phyloP scores from a whole-genome alignment of 2,888 invertebrate genomes.

The Nematopogon swammerdamellus region DNA sequence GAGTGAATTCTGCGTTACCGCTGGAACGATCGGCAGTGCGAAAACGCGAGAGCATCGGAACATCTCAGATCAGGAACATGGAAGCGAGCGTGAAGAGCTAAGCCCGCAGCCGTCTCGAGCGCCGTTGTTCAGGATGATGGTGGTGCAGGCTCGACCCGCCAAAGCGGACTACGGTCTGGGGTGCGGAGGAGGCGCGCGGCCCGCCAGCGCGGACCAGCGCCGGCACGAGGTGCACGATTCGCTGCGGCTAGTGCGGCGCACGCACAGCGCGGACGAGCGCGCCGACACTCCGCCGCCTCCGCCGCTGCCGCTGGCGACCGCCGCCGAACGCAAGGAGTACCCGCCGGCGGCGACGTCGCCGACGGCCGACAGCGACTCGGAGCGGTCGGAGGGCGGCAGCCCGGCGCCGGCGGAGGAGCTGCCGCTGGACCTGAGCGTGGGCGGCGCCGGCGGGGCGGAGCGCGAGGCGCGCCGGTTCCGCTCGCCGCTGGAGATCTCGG shows the following conservation, averaged over 20 bases:
- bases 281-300: conserved; percentile 16
- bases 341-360: conserved; percentile 28
- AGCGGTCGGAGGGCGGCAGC: conserved; percentile 16
- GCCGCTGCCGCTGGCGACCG: conserved; percentile 28
- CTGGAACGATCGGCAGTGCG: neutral
- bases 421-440: conserved; percentile 76
- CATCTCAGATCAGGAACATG: neutral
- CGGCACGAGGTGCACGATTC: conserved; percentile 29
- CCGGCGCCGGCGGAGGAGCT: conserved; percentile 55
- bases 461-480: conserved; percentile 15
- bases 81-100: neutral
- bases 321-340: conserved; percentile 51
- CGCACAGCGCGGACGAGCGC: conserved; percentile 29
- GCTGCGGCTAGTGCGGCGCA: conserved; percentile 25
- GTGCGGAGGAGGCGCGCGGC: conserved; percentile 1
- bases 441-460: conserved; percentile 17
- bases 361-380: conserved; percentile 12
- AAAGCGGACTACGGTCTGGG: conserved; percentile 5
- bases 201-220: conserved; percentile 18
- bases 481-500: conserved; percentile 43
- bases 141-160: conserved; percentile 41
- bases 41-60: too few species aligned
- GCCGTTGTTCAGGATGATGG: conserved; percentile 45
- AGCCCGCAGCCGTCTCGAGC: neutral
- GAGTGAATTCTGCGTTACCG: neutral